Evolutionary conservation across 2,113 vertebrate species (phyloP).

Genomic region (Nothoprocta perdicaria): DNA sequence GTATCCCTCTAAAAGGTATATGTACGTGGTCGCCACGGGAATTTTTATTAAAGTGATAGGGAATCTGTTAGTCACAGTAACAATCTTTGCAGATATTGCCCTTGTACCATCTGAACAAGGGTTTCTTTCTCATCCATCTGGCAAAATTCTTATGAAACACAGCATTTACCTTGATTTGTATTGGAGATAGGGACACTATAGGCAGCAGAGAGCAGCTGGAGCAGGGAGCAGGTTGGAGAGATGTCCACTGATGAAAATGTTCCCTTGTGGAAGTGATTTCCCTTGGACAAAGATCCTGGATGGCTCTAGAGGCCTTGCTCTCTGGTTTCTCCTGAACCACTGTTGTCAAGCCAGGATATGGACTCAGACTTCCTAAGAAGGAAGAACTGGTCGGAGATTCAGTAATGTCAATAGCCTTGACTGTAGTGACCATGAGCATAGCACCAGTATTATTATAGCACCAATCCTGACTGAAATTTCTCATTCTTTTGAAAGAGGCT

Average conservation of each 20-base stretch:
- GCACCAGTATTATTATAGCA: rapidly evolving
- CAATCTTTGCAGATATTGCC: neutral
- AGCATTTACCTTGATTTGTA: neutral
- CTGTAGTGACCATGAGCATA: neutral
- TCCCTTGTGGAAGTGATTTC: neutral
- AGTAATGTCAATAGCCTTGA: neutral
- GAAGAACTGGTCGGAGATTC: neutral
- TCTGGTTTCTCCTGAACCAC: too few species aligned
- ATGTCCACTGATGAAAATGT: neutral
- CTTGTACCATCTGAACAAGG: neutral
- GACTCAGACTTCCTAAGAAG: neutral
- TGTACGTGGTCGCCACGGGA: neutral
- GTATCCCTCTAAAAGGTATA: neutral
- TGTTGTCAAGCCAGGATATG: too few species aligned
- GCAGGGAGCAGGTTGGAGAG: neutral
- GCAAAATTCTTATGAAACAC: neutral
- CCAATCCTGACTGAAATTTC: neutral
- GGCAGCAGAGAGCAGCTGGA: neutral
- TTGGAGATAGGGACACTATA: neutral
- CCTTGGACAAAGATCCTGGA: neutral
- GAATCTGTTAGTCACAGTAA: neutral
- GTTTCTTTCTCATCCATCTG: neutral
- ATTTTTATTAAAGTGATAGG: neutral
- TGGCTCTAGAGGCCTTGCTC: too few species aligned
- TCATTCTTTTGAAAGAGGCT: neutral